Evolutionary conservation across 2,888 invertebrate genomes (phyloP), one percentile per base, ranked within the genome.

Genomic region (Drosophila macrothrix): DNA sequence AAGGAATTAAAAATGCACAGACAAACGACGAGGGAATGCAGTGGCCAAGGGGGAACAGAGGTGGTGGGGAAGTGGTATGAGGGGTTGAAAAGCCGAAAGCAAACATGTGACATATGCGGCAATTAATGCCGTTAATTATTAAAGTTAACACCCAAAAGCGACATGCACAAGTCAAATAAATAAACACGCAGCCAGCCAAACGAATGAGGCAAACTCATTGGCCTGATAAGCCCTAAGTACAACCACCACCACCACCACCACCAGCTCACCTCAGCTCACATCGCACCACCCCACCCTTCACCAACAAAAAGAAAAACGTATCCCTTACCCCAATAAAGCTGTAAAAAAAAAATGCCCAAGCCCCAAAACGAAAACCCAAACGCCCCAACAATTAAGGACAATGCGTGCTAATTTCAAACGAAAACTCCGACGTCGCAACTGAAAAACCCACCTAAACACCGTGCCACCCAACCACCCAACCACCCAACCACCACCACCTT

Each of bases 151-250:
- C 87, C 87, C 87, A 90, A 86, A 90, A 90, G 86, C 89, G 90
- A 86, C 87, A 87, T 90, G 87, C 87, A 86, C 90, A 88, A 90
- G 90, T 88, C 87, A 87, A 87, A 87, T 90, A 90, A 90, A 87
- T 87, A 87, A 87, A 85, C 83, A 90, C 86, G 90, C 90, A 89
- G 84, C 76, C 76, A 56, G 61, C 64, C 64, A 70, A 67, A 31
- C 41, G 70, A 69, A 60, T 49, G 59, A 64, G 68, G 61, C 62
- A 55, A 76, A 84, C 75, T 75, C 80, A 73, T 82, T 73, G 87
- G 82, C 75, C 81, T 55, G 84, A 56, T 59, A 64, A 46, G 28
- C 54, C 43, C 54, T 77, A 53, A 55, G 56, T 28, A 46, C 46
- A 16, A 12, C 43, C 53, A 29, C 39, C 22, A 22, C 19, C 54